phyloP scores from a whole-genome alignment of 2,113 vertebrate genomes.

The Himantopus leucocephalus region DNA sequence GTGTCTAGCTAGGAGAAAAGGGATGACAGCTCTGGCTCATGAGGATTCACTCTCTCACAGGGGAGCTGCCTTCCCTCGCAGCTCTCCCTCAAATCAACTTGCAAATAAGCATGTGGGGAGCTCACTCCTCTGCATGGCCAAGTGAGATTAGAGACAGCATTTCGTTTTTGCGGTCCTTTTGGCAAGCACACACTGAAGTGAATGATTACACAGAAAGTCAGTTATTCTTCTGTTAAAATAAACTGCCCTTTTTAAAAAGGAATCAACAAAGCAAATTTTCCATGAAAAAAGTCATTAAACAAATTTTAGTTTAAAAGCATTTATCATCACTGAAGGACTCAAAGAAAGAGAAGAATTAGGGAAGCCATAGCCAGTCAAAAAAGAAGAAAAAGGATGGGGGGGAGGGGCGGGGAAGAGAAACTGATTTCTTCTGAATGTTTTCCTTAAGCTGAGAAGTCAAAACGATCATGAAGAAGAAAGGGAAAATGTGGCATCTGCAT shows the following conservation, averaged over 20 bases:
- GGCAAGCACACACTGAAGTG: neutral
- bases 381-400: neutral
- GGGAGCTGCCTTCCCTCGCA: neutral
- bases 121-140: neutral
- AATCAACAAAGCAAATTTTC: conserved; percentile 35
- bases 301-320: conserved; percentile 43
- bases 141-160: neutral
- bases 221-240: conserved; percentile 30
- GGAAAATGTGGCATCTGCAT: neutral
- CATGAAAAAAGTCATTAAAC: neutral
- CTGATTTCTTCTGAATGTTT: conserved; percentile 15
- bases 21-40: neutral
- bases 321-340: conserved; percentile 31
- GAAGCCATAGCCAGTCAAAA: neutral
- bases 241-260: neutral
- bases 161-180: neutral
- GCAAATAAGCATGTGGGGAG: neutral
- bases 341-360: conserved; percentile 20
- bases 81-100: neutral
- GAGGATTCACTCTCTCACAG: neutral
- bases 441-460: conserved; percentile 28
- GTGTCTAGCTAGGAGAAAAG: neutral
- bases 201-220: neutral
- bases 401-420: neutral
- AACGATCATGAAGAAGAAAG: neutral